phyloP scores from a whole-genome alignment of 2,113 vertebrate species.

The Machaerirhynchus nigripectus region DNA sequence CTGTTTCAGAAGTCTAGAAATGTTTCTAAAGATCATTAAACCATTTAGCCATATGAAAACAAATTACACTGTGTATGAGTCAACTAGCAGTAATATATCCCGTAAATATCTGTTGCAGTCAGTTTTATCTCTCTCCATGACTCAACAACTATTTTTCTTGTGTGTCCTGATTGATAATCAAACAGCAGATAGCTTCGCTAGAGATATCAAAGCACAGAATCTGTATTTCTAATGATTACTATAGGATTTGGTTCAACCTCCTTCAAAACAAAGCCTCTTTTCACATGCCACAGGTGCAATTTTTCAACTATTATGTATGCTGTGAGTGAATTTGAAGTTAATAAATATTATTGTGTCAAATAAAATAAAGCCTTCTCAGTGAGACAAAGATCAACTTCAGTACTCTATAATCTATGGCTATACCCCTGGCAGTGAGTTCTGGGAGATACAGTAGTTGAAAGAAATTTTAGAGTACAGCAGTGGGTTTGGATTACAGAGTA shows the following conservation, averaged over 20 bases:
- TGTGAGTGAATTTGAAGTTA: not conserved
- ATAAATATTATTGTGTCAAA: conserved; percentile 11
- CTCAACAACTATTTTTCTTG: not conserved
- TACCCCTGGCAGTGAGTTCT: not conserved
- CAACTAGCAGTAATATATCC: not conserved
- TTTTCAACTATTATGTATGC: conserved; percentile 14
- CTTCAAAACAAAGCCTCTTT: not conserved
- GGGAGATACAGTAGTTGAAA: not conserved
- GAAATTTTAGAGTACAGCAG: not conserved
- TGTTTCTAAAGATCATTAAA: not conserved
- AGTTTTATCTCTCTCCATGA: not conserved
- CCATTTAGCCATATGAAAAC: not conserved
- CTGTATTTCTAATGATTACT: not conserved
- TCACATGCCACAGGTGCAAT: not conserved
- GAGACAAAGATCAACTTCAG: conserved; percentile 5
- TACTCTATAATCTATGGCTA: not conserved
- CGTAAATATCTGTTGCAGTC: not conserved
- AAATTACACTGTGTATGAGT: not conserved
- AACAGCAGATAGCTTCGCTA: not conserved
- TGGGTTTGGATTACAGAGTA: not conserved
- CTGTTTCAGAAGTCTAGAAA: not conserved
- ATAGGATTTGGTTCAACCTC: not conserved
- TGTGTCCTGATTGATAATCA: conserved; percentile 1
- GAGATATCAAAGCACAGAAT: not conserved
- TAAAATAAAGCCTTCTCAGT: conserved; percentile 8